A percentile compares a stretch with the other conserved stretches of the same genome.
Conservation (phyloP, 2,113 vertebrate genomes). For the Stegostoma tigrinum region DNA sequence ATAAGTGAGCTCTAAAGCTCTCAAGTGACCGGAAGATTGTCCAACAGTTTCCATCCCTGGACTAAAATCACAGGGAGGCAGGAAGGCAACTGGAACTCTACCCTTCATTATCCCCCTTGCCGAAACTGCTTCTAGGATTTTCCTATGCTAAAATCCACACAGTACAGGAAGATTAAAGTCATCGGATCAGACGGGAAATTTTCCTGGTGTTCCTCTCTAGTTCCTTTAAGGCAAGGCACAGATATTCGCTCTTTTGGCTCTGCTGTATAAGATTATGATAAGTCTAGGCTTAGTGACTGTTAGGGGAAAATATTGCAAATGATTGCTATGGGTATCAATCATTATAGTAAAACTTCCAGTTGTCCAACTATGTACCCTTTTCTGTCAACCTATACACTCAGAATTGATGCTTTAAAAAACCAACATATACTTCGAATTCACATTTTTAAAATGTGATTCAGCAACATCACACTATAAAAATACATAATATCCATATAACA, state of each 20-base stretch:
- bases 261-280: background rate
- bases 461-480: background rate
- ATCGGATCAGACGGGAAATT: too few relatives aligned
- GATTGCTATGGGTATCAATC: background rate
- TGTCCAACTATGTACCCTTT: background rate
- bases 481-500: background rate
- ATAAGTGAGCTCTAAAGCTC: too few relatives aligned
- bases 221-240: background rate
- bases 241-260: background rate
- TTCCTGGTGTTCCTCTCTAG: background rate
- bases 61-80: too few relatives aligned
- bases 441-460: background rate
- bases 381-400: background rate
- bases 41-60: too few relatives aligned
- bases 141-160: too few relatives aligned
- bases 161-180: background rate
- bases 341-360: background rate
- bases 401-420: background rate
- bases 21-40: too few relatives aligned
- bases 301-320: background rate
- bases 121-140: too few relatives aligned
- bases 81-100: too few relatives aligned
- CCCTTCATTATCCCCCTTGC: too few relatives aligned
- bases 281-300: background rate
- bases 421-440: background rate